These are phyloP conservation scores for Furcifer pardalis DNA, from an alignment of 2,797 vertebrate genomes.

Conservation along the genomic window DNA sequence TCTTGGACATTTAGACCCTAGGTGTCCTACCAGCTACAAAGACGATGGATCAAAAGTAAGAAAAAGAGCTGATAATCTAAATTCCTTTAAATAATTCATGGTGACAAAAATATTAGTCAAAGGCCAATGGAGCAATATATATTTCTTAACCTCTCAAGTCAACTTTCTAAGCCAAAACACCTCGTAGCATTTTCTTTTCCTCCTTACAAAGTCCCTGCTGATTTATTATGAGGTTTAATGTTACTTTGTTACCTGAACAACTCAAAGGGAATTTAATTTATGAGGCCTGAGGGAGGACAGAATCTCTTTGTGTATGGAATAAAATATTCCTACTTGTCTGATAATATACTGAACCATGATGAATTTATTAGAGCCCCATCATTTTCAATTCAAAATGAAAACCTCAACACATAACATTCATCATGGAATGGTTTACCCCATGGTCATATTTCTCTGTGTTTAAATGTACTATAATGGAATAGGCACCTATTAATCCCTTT, in stretches of 20 bases:
- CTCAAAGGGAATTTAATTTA: slow-evolving; percentile 56
- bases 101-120: not conserved
- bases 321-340: slow-evolving; percentile 55
- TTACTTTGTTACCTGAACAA: slow-evolving; percentile 50
- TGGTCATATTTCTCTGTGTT: slow-evolving; percentile 44
- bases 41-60: not conserved
- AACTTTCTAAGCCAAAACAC: slow-evolving; percentile 19
- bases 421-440: slow-evolving; percentile 54
- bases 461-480: slow-evolving; percentile 58
- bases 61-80: not conserved
- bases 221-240: slow-evolving; percentile 30
- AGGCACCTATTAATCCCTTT: slow-evolving; percentile 58
- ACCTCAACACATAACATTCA: slow-evolving; percentile 28
- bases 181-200: not conserved
- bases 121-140: not conserved
- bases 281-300: slow-evolving; percentile 36
- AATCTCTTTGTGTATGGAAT: slow-evolving; percentile 47
- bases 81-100: not conserved
- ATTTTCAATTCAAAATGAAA: slow-evolving; percentile 61
- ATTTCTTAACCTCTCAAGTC: not conserved
- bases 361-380: slow-evolving; percentile 53
- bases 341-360: slow-evolving; percentile 55
- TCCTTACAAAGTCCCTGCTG: slow-evolving; percentile 20
- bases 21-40: not conserved
- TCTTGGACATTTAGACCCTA: not conserved